Evolutionary conservation across 2,113 vertebrate species (phyloP).

Genomic region (Seriola quinqueradiata): DNA sequence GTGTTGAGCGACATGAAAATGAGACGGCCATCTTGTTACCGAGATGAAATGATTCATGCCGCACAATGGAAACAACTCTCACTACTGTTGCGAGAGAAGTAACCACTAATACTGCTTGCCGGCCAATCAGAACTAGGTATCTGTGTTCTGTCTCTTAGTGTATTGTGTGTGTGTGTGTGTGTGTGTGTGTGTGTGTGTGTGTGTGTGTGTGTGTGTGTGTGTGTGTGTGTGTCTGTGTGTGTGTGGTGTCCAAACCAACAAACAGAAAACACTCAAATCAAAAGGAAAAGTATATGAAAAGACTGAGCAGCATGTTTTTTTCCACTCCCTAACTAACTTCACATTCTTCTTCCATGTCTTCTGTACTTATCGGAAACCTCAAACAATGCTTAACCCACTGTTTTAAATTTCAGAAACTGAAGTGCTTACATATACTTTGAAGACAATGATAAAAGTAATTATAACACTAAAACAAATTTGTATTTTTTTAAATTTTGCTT

Average conservation of each 20-base stretch:
- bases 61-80: neutral
- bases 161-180: too few species aligned
- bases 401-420: too few species aligned
- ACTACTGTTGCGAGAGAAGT: neutral
- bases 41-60: conserved; percentile 32
- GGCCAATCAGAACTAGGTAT: conserved; percentile 4
- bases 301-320: neutral
- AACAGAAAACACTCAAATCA: neutral
- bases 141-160: neutral
- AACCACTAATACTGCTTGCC: neutral
- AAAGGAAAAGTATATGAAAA: neutral
- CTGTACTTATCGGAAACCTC: too few species aligned
- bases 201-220: too few species aligned
- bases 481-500: too few species aligned
- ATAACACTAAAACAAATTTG: too few species aligned
- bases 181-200: too few species aligned
- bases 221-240: too few species aligned
- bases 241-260: too few species aligned
- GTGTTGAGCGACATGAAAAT: conserved; percentile 37
- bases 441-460: too few species aligned
- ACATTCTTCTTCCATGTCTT: neutral
- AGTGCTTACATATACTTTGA: too few species aligned
- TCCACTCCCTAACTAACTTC: neutral
- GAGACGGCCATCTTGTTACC: conserved; percentile 38
- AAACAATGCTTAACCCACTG: too few species aligned